Percentiles rank a stretch among this genome's conserved stretches.
Evolutionary conservation across 2,113 vertebrate species (phyloP).

Genomic region (Rostratula benghalensis): DNA sequence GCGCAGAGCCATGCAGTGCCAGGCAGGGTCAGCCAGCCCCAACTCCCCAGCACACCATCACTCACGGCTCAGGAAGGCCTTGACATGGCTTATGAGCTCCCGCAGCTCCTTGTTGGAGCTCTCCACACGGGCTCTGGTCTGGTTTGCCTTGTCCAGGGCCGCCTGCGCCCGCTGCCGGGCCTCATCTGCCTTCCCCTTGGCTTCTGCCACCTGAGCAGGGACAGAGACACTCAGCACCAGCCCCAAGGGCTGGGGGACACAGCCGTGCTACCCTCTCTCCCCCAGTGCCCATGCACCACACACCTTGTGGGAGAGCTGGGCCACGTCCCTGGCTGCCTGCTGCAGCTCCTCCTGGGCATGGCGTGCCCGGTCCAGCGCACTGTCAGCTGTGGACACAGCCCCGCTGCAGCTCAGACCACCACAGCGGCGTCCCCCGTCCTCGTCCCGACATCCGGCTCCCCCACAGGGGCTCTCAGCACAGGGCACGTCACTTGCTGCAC

Average conservation of each 20-base stretch:
- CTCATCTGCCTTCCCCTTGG: constrained; percentile 86
- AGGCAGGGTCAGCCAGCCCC: not conserved
- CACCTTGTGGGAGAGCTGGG: constrained; percentile 84
- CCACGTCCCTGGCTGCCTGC: constrained; percentile 44
- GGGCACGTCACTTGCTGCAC: constrained; percentile 78
- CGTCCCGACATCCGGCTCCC: constrained; percentile 90
- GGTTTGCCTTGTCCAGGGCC: constrained; percentile 88
- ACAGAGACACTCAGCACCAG: not conserved
- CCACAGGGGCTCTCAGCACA: constrained; percentile 91
- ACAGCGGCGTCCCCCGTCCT: constrained; percentile 87
- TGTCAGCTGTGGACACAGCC: constrained; percentile 83
- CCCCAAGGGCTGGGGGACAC: not conserved
- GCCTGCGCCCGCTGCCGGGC: constrained; percentile 86
- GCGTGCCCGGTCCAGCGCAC: constrained; percentile 84
- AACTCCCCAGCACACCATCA: not conserved
- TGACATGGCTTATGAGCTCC: constrained; percentile 92
- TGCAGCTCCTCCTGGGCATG: constrained; percentile 81
- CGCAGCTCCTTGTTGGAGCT: constrained; percentile 91
- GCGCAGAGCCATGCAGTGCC: not conserved
- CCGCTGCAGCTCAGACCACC: constrained; percentile 91
- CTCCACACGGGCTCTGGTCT: constrained; percentile 87
- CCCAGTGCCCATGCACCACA: fast-evolving
- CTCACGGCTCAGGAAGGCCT: constrained; percentile 95
- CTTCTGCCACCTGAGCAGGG: constrained; percentile 82
- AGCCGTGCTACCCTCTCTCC: not conserved